Percentiles rank a stretch among this genome's conserved stretches.
Conservation (phyloP, 2,888 invertebrate genomes). For the Drosophila nr. fundita region DNA sequence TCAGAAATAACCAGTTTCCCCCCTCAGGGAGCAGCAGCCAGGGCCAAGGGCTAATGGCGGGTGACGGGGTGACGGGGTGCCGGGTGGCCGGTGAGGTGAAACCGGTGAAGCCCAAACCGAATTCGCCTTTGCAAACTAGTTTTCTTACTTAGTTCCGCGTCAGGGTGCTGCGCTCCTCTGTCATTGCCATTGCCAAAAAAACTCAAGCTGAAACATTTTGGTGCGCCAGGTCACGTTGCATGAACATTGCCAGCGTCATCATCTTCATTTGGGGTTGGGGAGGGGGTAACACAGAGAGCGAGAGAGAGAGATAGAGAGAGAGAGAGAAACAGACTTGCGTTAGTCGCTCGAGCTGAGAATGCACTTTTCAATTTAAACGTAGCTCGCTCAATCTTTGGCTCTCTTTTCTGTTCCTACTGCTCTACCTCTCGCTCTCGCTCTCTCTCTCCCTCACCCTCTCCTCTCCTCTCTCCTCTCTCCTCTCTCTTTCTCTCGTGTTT, state of each 20-base stretch:
- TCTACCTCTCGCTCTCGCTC: neutral
- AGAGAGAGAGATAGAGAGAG: neutral
- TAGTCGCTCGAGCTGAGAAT: slow-evolving; percentile 38
- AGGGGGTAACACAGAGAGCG: neutral
- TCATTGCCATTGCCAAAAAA: slow-evolving; percentile 45
- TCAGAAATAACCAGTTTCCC: slow-evolving; percentile 59
- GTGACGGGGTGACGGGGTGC: neutral
- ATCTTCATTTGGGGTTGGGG: neutral
- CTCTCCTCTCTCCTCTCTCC: neutral
- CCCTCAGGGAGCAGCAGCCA: slow-evolving; percentile 1
- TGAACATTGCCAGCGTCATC: slow-evolving; percentile 29
- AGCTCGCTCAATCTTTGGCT: slow-evolving; percentile 11
- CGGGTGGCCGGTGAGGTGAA: slow-evolving; percentile 12
- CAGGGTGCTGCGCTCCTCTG: slow-evolving; percentile 15
- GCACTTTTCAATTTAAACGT: slow-evolving; percentile 36
- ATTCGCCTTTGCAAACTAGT: slow-evolving; percentile 60
- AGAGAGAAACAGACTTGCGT: slow-evolving; percentile 8
- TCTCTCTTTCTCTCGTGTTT: neutral
- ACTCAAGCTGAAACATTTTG: slow-evolving; percentile 31
- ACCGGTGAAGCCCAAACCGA: slow-evolving; percentile 34
- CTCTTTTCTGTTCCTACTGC: neutral
- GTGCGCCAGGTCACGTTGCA: slow-evolving; percentile 57
- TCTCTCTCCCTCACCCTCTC: neutral
- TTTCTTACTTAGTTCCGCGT: slow-evolving; percentile 72
- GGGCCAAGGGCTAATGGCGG: slow-evolving; percentile 20